phyloP scores from a whole-genome alignment of 2,888 invertebrate genomes.

The Odontothrips loti region DNA sequence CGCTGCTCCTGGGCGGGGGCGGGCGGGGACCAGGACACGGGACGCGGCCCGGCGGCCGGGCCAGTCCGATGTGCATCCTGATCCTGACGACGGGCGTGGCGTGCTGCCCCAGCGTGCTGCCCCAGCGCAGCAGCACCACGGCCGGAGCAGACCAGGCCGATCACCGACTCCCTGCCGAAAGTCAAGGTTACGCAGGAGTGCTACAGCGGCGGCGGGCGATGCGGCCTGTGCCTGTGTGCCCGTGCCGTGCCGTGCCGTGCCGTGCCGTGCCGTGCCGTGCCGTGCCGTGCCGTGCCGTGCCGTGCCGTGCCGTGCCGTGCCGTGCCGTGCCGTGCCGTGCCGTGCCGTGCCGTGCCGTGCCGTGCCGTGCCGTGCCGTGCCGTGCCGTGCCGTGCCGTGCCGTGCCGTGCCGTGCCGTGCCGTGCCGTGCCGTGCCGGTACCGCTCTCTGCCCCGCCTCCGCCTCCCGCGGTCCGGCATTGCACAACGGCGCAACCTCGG shows the following conservation, averaged over 20 bases:
- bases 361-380: neutral
- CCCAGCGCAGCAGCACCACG: too few relatives aligned
- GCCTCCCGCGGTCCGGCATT: too few relatives aligned
- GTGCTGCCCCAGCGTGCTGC: too few relatives aligned
- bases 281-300: neutral
- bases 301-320: neutral
- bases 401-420: neutral
- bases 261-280: neutral
- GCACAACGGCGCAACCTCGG: too few relatives aligned
- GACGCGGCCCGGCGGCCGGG: too few relatives aligned
- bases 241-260: neutral
- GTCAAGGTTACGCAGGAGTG: neutral
- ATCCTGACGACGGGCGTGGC: too few relatives aligned
- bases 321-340: neutral
- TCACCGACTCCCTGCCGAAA: neutral
- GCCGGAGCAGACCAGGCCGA: neutral
- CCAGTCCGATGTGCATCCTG: too few relatives aligned
- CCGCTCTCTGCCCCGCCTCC: neutral
- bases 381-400: neutral
- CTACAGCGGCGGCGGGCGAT: neutral
- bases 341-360: neutral
- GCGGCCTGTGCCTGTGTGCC: too few relatives aligned
- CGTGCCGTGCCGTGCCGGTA: neutral
- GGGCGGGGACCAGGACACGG: too few relatives aligned
- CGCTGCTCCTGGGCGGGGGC: too few relatives aligned